phyloP scores from a whole-genome alignment of 2,113 vertebrate genomes.

The Pachycephala philippinensis region DNA sequence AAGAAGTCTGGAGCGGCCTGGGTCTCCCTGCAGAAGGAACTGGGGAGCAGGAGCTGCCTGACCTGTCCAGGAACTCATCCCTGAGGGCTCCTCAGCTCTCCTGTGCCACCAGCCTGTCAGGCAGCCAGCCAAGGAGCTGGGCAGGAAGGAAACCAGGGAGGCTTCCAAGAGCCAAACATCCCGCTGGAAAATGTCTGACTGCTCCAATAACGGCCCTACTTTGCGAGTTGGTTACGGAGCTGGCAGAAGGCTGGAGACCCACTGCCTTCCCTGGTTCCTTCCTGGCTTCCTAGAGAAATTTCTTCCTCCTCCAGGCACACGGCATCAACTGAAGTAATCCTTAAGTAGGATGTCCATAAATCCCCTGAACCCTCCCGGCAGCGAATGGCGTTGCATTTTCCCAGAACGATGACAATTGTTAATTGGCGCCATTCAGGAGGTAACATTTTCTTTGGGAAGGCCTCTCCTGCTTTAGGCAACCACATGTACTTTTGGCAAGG shows the following conservation, averaged over 20 bases:
- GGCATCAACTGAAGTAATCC: background rate
- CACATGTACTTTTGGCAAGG: slow-evolving; percentile 23
- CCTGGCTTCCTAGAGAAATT: background rate
- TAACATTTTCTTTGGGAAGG: slow-evolving; percentile 42
- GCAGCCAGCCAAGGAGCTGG: slow-evolving; percentile 23
- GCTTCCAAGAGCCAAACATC: slow-evolving; percentile 38
- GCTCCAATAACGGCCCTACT: slow-evolving; percentile 17
- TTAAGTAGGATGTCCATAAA: background rate
- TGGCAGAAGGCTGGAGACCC: slow-evolving; percentile 20
- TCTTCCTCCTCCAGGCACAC: background rate
- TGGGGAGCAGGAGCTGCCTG: background rate
- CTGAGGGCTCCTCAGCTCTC: background rate
- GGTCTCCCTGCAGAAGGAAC: background rate
- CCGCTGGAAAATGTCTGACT: slow-evolving; percentile 34
- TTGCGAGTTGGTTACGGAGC: background rate
- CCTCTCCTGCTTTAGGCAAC: slow-evolving; percentile 22
- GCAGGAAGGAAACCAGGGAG: slow-evolving; percentile 55
- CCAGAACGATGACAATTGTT: background rate
- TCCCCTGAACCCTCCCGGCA: background rate
- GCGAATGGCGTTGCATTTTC: background rate
- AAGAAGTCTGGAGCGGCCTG: background rate
- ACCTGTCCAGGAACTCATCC: background rate
- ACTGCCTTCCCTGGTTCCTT: background rate
- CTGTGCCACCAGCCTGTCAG: slow-evolving; percentile 9
- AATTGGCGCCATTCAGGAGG: background rate